Percentiles rank a stretch among this genome's conserved stretches.
Evolutionary conservation across 2,888 invertebrate species (phyloP).

Genomic region (Venusia cambrica): DNA sequence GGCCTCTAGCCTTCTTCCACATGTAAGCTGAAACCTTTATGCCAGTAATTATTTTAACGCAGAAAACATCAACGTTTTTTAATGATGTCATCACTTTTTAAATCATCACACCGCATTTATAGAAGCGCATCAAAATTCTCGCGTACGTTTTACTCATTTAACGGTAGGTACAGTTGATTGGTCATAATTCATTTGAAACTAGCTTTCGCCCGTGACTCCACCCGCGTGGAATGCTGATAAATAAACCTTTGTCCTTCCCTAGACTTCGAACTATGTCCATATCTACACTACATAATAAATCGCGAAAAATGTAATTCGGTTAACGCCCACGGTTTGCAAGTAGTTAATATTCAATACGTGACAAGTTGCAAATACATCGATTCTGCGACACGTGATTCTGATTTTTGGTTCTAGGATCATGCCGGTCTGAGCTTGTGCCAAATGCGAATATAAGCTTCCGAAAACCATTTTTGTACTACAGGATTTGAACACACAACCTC

Average conservation of each 20-base stretch:
- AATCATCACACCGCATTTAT: constrained; percentile 21
- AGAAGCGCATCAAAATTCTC: constrained; percentile 7
- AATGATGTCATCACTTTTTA: constrained; percentile 33
- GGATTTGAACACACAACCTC: too few relatives aligned
- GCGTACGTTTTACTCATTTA: constrained; percentile 1
- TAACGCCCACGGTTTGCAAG: too few relatives aligned
- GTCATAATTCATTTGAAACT: constrained; percentile 8
- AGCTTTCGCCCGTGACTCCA: too few relatives aligned
- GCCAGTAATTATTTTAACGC: constrained; percentile 28
- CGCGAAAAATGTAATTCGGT: constrained; percentile 5
- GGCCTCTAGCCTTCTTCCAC: constrained; percentile 51
- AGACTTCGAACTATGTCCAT: too few relatives aligned
- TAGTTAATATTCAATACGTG: too few relatives aligned
- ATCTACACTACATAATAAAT: too few relatives aligned
- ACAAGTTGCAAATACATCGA: too few relatives aligned
- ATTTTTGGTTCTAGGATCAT: constrained; percentile 28
- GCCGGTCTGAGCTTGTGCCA: too few relatives aligned
- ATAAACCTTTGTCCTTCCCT: too few relatives aligned
- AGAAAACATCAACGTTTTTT: constrained; percentile 26
- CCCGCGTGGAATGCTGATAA: too few relatives aligned
- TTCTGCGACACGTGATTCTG: background rate
- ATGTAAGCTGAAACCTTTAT: constrained; percentile 43
- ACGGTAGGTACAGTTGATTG: constrained; percentile 1
- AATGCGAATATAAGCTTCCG: too few relatives aligned
- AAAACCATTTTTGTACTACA: too few relatives aligned